Base-by-base conservation (phyloP, 2,113 vertebrate species). In the Pachyramphus minor region DNA sequence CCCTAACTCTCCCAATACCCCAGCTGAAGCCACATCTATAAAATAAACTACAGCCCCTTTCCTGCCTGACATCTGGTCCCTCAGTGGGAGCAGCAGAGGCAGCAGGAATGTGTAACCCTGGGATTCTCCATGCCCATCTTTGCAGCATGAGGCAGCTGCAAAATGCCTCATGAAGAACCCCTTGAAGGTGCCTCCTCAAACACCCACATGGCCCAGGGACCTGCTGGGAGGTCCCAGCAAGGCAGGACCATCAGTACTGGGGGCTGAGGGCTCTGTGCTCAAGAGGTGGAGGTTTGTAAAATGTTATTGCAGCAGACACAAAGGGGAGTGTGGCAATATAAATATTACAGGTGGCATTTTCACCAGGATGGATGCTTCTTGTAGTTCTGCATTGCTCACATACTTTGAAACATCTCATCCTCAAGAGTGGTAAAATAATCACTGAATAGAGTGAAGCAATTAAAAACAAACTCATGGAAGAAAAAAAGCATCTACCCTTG, bases 281-380 rank as follows among this genome's bases (percentile, higher is more conserved):
- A 14, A 11, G 27, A 45, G 49, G n/a, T 9, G 2, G 2, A 1
- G 2, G 30, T 35, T 68, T 21, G n/a, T 27, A 23, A 47, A 52
- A 39, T 0, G 14, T 42, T 81, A 12, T 17, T 63, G 9, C 1
- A 12, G 37, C n/a, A 28, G 5, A 19, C 8, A 20, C 13, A 44
- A 66, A 3, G 15, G 35, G 18, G 2, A 67, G 6, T 1, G n/a
- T 0, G 5, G 47, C 16, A 59, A 39, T 2, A 28, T 11, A 83
- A 63, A 37, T 12, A 59, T 6, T 47, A 16, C 37, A 60, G 71
- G 44, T 12, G 15, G 37, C 13, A 22, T 84, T 73, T 85, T 53
- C 39, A 49, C 47, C 35, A 41, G 37, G 67, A 60, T 23, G 21
- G 27, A 63, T 5, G 11, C 16, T 60, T 28, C 30, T 55, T 60